These are phyloP conservation scores for Dione juno DNA, from an alignment of 2,888 invertebrate genomes.

Conservation along the genomic window DNA sequence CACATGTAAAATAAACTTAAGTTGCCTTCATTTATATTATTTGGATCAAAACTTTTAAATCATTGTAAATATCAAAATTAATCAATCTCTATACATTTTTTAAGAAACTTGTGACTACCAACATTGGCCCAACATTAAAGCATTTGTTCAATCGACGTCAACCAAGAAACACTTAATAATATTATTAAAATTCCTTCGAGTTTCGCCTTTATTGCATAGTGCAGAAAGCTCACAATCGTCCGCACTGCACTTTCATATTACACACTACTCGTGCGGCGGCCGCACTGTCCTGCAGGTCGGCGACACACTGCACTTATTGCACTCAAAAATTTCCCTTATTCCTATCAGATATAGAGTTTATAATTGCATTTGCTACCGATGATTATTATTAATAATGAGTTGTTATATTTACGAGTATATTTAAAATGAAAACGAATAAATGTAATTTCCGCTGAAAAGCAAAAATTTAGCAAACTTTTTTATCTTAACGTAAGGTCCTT, in stretches of 20 bases:
- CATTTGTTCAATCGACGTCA: constrained; percentile 3
- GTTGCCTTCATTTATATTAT: no score
- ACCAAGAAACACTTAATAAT: neutral
- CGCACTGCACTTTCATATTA: constrained; percentile 1
- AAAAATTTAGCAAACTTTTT: neutral
- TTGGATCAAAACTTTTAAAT: no score
- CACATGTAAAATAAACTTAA: no score
- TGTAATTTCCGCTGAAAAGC: neutral
- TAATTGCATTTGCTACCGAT: neutral
- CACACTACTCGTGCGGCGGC: constrained; percentile 7
- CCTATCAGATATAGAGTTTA: neutral
- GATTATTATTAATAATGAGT: neutral
- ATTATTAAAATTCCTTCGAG: neutral
- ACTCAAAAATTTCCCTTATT: neutral
- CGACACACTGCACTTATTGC: constrained; percentile 6
- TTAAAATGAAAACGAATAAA: no score
- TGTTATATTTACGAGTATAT: neutral
- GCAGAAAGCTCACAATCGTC: constrained; percentile 2
- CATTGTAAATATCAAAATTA: no score
- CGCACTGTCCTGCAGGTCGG: neutral
- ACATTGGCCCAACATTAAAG: no score
- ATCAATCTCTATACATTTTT: no score
- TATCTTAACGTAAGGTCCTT: no score
- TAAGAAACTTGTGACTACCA: no score
- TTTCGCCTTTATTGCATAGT: neutral